Conservation (phyloP, 2,113 vertebrate genomes). For the Eonycteris spelaea region DNA sequence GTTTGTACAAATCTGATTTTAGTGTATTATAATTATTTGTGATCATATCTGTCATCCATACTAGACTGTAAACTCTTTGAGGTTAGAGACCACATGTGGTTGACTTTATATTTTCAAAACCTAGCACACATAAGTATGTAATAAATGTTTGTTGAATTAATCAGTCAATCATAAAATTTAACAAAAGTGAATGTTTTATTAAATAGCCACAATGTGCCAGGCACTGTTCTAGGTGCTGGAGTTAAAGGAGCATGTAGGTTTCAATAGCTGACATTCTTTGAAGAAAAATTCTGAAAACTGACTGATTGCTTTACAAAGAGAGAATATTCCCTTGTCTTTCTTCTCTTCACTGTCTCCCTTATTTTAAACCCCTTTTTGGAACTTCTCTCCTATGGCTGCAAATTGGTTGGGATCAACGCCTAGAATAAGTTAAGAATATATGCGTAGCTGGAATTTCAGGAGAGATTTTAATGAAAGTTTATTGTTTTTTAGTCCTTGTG, state of each 20-base stretch:
- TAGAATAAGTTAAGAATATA: neutral
- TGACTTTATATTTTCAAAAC: constrained; percentile 11
- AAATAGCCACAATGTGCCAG: neutral
- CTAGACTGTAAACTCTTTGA: neutral
- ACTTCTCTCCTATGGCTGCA: neutral
- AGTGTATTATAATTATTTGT: neutral
- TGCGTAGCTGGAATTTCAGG: neutral
- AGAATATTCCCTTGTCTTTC: neutral
- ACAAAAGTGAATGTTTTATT: neutral
- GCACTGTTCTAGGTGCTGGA: neutral
- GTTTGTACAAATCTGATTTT: constrained; percentile 11
- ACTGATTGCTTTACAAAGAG: neutral
- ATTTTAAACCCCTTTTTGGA: neutral
- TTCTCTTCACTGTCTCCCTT: neutral
- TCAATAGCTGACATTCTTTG: neutral
- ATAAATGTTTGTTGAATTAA: neutral
- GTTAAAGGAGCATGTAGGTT: neutral
- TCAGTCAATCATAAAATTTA: neutral
- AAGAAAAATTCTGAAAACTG: neutral
- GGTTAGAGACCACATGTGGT: neutral
- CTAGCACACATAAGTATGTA: neutral
- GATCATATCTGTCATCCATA: neutral
- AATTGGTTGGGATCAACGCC: neutral
- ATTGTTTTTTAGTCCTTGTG: neutral
- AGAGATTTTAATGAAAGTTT: neutral